phyloP scores from a whole-genome alignment of 1,140 invertebrate species.

The Battus philenor region DNA sequence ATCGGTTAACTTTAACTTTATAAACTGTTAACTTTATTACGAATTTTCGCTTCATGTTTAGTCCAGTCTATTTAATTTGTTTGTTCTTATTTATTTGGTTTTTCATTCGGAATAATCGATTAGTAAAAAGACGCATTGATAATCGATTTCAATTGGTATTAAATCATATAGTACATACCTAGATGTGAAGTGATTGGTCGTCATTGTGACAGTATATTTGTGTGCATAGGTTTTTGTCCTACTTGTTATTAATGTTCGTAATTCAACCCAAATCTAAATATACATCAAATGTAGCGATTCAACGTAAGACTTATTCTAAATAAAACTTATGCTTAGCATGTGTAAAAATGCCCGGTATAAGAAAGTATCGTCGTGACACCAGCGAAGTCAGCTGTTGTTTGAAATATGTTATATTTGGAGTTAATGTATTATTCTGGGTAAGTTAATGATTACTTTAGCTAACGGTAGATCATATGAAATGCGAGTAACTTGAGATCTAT shows the following conservation, averaged over 20 bases:
- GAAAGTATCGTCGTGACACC: slow-evolving; percentile 89
- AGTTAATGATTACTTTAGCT: slow-evolving; percentile 57
- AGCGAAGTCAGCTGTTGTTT: slow-evolving; percentile 97
- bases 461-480: too few species aligned
- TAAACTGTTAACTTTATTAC: too few species aligned
- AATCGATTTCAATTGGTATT: too few species aligned
- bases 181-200: too few species aligned
- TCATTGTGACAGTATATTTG: too few species aligned
- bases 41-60: too few species aligned
- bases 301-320: slow-evolving; percentile 6
- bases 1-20: too few species aligned
- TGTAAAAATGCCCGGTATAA: slow-evolving; percentile 73
- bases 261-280: slow-evolving; percentile 20
- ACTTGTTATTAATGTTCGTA: slow-evolving; percentile 30
- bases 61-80: too few species aligned
- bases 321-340: slow-evolving; percentile 3
- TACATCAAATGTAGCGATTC: slow-evolving; percentile 24
- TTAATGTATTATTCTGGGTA: slow-evolving; percentile 98
- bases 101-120: too few species aligned
- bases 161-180: too few species aligned
- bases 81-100: too few species aligned
- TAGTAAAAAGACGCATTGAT: too few species aligned
- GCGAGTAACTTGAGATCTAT: slow-evolving; percentile 11
- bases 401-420: slow-evolving; percentile 97
- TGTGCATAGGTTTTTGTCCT: slow-evolving; percentile 24